Percentiles rank a stretch among this genome's conserved stretches.
phyloP scores from a whole-genome alignment of 2,888 invertebrate genomes.

The Drosophila mulleri region DNA sequence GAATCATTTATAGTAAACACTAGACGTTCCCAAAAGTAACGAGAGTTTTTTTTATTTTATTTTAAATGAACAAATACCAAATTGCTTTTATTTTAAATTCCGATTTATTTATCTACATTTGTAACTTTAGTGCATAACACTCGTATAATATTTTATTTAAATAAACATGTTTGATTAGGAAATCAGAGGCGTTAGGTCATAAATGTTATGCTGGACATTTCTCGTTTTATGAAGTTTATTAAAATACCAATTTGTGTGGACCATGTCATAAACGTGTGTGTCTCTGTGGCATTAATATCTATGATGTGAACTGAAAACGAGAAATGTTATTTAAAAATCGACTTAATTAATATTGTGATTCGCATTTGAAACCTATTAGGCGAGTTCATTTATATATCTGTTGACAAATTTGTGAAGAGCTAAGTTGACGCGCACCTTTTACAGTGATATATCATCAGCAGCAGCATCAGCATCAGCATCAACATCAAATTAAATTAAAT shows the following conservation, averaged over 20 bases:
- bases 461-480: constrained; percentile 6
- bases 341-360: constrained; percentile 6
- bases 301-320: background rate
- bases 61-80: background rate
- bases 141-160: background rate
- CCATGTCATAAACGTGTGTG: background rate
- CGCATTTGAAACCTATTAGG: background rate
- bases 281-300: background rate
- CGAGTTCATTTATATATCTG: background rate
- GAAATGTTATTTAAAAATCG: background rate
- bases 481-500: constrained; percentile 37
- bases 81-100: background rate
- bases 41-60: background rate
- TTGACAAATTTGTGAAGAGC: background rate
- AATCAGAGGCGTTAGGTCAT: background rate
- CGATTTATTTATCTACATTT: background rate
- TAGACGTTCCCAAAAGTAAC: background rate
- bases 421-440: background rate
- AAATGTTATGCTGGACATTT: background rate
- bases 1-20: background rate
- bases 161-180: background rate
- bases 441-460: constrained; percentile 8
- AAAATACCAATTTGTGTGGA: background rate
- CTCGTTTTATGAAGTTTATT: background rate
- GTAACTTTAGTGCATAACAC: background rate